phyloP scores from a whole-genome alignment of 2,113 vertebrate species.

The Apaloderma vittatum region DNA sequence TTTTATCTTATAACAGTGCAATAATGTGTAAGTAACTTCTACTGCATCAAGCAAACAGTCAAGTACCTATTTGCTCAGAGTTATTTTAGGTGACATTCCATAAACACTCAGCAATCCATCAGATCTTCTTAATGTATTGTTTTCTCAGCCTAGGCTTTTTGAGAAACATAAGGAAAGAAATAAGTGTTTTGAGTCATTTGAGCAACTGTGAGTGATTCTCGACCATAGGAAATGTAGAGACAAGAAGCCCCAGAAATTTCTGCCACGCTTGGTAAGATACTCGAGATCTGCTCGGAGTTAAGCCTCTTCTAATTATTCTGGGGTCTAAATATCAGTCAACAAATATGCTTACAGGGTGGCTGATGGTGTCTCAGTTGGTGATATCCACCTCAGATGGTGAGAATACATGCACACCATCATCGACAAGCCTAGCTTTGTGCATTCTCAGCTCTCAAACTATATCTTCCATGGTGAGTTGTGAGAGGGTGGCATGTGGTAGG shows the following conservation, averaged over 20 bases:
- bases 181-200: background rate
- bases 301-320: background rate
- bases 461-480: accelerated
- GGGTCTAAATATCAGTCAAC: background rate
- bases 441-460: background rate
- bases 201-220: background rate
- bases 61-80: conserved; percentile 37
- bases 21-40: conserved; percentile 9
- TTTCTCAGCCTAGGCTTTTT: background rate
- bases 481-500: background rate
- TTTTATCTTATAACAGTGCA: background rate
- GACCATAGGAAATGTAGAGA: background rate
- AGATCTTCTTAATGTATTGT: background rate
- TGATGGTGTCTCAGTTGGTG: background rate
- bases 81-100: conserved; percentile 62
- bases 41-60: background rate
- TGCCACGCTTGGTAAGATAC: background rate
- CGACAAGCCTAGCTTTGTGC: background rate
- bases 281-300: background rate
- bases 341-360: background rate
- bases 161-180: background rate
- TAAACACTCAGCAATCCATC: conserved; percentile 46
- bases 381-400: background rate
- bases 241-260: background rate
- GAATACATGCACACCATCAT: background rate